A percentile compares a stretch with the other conserved stretches of the same genome.
Evolutionary conservation across 2,888 invertebrate species (phyloP).

Genomic region (Zele albiditarsus): DNA sequence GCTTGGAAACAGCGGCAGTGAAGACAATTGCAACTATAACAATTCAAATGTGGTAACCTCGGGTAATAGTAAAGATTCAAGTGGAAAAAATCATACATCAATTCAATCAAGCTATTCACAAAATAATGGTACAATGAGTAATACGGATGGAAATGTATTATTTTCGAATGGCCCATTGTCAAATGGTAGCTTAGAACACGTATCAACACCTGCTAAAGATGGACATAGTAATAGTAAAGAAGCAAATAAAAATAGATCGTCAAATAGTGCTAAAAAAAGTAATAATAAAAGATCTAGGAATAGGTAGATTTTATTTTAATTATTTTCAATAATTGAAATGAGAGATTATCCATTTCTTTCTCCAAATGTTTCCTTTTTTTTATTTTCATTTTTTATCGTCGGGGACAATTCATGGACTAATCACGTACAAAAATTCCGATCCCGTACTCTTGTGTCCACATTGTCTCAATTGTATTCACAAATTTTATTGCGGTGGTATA

Average conservation of each 20-base stretch:
- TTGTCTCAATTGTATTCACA: conserved; percentile 29
- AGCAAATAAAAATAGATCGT: conserved; percentile 71
- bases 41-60: conserved; percentile 65
- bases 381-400: neutral
- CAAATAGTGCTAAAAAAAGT: conserved; percentile 81
- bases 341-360: conserved; percentile 38
- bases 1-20: conserved; percentile 76
- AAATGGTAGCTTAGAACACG: conserved; percentile 79
- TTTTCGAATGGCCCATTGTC: conserved; percentile 69
- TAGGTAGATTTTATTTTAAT: conserved; percentile 75
- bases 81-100: conserved; percentile 69
- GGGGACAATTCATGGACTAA: conserved; percentile 19
- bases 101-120: conserved; percentile 65
- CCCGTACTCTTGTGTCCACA: conserved; percentile 7
- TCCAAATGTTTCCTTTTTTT: conserved; percentile 19
- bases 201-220: conserved; percentile 75
- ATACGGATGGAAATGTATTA: conserved; percentile 62
- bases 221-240: conserved; percentile 70
- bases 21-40: conserved; percentile 73
- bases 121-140: conserved; percentile 67
- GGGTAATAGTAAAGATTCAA: conserved; percentile 68
- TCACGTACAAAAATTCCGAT: conserved; percentile 39
- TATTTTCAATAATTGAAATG: conserved; percentile 17
- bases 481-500: conserved; percentile 25
- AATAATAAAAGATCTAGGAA: conserved; percentile 88